Evolutionary conservation across 2,888 invertebrate species (phyloP).

Genomic region (Allophyes oxyacanthae): DNA sequence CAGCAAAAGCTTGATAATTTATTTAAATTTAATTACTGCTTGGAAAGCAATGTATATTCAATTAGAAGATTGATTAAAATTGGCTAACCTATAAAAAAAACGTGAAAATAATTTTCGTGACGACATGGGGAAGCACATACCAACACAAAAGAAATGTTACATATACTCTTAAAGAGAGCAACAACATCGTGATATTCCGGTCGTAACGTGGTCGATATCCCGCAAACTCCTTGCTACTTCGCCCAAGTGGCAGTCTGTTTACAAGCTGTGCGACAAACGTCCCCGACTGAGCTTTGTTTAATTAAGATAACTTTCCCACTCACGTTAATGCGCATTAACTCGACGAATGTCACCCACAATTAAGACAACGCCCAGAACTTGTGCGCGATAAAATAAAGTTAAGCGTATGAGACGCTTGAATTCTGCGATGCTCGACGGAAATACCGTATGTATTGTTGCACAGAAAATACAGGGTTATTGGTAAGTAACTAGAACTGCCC

Average conservation of each 20-base stretch:
- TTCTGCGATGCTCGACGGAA: constrained; percentile 22
- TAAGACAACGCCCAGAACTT: constrained; percentile 58
- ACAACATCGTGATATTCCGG: too few species aligned
- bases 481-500: too few species aligned
- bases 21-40: too few species aligned
- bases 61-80: too few species aligned
- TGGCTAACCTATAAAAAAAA: too few species aligned
- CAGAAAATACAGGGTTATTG: too few species aligned
- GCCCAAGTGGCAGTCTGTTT: constrained; percentile 54
- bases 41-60: too few species aligned
- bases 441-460: constrained; percentile 11
- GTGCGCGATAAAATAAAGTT: constrained; percentile 59
- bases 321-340: constrained; percentile 67
- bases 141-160: too few species aligned
- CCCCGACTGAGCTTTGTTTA: constrained; percentile 67
- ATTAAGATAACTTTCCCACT: constrained; percentile 76
- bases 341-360: constrained; percentile 65
- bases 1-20: too few species aligned
- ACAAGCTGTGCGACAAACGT: constrained; percentile 54
- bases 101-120: too few species aligned
- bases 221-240: constrained; percentile 13
- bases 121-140: too few species aligned
- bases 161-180: too few species aligned
- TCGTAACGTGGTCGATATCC: neutral
- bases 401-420: constrained; percentile 44